Percentiles rank a stretch among this genome's conserved stretches.
These are phyloP conservation scores for Cerceris ruficornis DNA, from an alignment of 2,888 invertebrate species.

Conservation along the genomic window DNA sequence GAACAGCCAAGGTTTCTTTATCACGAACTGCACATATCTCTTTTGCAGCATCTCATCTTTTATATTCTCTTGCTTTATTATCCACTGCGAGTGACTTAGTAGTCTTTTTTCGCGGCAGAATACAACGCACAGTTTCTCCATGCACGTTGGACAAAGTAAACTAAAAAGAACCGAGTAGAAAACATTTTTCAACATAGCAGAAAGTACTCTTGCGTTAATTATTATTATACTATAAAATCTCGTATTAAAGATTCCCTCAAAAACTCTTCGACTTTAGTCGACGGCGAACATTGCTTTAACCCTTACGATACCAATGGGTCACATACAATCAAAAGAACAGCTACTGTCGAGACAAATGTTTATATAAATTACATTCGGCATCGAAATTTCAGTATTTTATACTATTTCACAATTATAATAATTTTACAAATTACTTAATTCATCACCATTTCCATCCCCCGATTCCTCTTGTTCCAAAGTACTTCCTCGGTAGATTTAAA, in stretches of 20 bases:
- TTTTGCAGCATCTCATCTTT: not conserved
- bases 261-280: not conserved
- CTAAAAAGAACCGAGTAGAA: slow-evolving; percentile 29
- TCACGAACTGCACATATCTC: not conserved
- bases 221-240: slow-evolving; percentile 41
- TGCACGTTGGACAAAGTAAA: slow-evolving; percentile 31
- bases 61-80: not conserved
- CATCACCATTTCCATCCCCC: no score
- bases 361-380: no score
- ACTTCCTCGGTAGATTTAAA: not conserved
- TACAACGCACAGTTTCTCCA: slow-evolving; percentile 22
- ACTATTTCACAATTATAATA: no score
- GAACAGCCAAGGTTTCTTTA: no score
- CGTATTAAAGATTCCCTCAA: slow-evolving; percentile 12
- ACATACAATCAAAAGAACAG: no score
- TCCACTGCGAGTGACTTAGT: not conserved
- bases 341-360: no score
- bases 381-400: no score
- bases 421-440: no score
- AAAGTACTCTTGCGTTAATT: slow-evolving; percentile 46
- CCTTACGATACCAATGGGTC: no score
- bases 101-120: not conserved
- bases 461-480: no score
- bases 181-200: slow-evolving; percentile 32
- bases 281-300: no score